Evolutionary conservation across 1,140 invertebrate genomes (phyloP).

Genomic region (Drosophila sp.): DNA sequence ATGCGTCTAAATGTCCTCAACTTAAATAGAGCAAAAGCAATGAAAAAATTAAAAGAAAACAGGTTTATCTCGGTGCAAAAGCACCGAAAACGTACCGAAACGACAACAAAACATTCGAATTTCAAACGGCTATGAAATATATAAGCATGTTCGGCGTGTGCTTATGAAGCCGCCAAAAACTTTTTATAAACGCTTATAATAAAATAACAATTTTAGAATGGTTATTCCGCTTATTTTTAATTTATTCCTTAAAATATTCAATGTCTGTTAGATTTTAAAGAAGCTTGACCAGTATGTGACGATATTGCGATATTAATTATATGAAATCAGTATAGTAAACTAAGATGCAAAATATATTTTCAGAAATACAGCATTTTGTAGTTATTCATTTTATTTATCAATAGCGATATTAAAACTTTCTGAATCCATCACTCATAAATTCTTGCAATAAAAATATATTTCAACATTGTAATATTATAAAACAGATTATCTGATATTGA

Average conservation of each 20-base stretch:
- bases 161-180: conserved; percentile 1
- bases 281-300: not conserved
- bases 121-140: conserved; percentile 14
- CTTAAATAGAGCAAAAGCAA: conserved; percentile 20
- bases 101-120: conserved; percentile 19
- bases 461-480: too few relatives aligned
- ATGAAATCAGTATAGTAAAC: not conserved
- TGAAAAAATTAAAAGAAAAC: conserved; percentile 8
- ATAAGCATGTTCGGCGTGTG: conserved; percentile 8
- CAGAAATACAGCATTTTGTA: too few relatives aligned
- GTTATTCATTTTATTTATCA: too few relatives aligned
- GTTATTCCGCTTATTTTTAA: not conserved
- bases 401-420: not conserved
- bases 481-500: too few relatives aligned
- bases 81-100: conserved; percentile 24
- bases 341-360: not conserved
- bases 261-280: not conserved
- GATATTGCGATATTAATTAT: not conserved
- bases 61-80: conserved; percentile 27
- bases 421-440: not conserved
- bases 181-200: not conserved
- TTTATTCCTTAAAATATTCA: not conserved
- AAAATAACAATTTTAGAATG: not conserved
- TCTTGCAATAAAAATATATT: too few relatives aligned
- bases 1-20: conserved; percentile 28